Conservation (phyloP, 37 sponge, comb jelly and placozoan genomes). For the Crambe crambe region DNA sequence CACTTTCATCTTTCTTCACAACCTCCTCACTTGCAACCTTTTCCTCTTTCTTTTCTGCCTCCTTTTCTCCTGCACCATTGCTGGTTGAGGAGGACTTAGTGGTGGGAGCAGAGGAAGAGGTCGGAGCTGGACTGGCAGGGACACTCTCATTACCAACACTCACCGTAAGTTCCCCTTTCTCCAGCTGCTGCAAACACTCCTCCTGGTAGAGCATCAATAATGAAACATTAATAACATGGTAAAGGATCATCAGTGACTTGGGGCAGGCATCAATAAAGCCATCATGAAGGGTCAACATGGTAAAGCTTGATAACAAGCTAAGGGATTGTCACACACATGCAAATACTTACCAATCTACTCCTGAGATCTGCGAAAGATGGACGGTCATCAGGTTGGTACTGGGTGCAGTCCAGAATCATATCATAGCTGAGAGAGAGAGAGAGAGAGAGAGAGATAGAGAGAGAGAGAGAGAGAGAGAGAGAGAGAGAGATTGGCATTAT, state of each 20-base stretch:
- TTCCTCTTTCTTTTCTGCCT: not conserved
- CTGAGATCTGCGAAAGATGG: conserved; percentile 59
- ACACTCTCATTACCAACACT: no score
- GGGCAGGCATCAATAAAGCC: no score
- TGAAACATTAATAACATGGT: no score
- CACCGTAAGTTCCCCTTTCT: not conserved
- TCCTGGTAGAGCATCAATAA: not conserved
- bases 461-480: not conserved
- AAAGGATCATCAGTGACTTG: no score
- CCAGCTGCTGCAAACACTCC: not conserved
- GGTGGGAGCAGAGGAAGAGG: not conserved
- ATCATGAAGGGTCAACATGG: no score
- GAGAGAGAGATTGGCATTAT: not conserved
- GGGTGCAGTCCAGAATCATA: conserved; percentile 64
- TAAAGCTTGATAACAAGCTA: no score
- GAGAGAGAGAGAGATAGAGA: not conserved
- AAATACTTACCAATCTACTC: conserved; percentile 39
- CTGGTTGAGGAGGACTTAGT: not conserved
- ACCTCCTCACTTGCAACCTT: not conserved
- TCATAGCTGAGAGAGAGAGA: conserved; percentile 38
- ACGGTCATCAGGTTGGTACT: conserved; percentile 64
- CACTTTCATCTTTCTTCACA: not conserved
- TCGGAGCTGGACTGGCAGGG: not conserved
- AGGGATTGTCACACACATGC: not conserved
- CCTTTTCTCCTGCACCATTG: not conserved